phyloP scores from a whole-genome alignment of 2,113 vertebrate species.

The Serilophus lunatus region DNA sequence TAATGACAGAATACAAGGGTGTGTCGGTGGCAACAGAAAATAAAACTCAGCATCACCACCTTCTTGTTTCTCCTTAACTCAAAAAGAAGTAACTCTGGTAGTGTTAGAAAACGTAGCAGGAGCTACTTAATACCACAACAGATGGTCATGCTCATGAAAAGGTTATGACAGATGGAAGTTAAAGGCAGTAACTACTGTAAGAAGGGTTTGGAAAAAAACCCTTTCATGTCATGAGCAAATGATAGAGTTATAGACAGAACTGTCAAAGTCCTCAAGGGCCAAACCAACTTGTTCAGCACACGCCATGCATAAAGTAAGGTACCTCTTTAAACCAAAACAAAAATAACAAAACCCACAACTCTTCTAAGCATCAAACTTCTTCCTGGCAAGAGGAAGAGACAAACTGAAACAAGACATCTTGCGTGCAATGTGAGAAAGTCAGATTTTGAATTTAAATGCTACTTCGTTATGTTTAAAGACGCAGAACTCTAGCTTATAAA shows the following conservation, averaged over 20 bases:
- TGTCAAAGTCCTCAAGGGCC: neutral
- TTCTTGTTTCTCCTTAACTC: neutral
- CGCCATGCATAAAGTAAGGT: neutral
- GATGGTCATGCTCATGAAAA: neutral
- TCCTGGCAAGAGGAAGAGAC: neutral
- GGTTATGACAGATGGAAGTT: constrained; percentile 12
- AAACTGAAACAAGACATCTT: neutral
- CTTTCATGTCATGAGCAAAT: neutral
- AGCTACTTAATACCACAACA: neutral
- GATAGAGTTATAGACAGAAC: neutral
- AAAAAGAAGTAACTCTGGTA: neutral
- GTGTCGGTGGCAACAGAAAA: neutral
- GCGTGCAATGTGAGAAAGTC: neutral
- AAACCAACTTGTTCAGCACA: neutral
- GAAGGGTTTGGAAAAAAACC: neutral
- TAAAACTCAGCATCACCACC: neutral
- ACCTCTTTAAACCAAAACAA: neutral
- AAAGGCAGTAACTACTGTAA: neutral
- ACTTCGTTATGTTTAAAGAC: neutral
- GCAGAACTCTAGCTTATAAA: neutral
- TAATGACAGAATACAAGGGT: neutral
- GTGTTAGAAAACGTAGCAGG: neutral
- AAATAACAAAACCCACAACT: neutral
- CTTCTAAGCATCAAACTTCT: neutral
- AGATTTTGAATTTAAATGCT: neutral